Base-by-base conservation (phyloP, 37 sponge, comb jelly and placozoan genomes). In the Lycopodina hypogea region DNA sequence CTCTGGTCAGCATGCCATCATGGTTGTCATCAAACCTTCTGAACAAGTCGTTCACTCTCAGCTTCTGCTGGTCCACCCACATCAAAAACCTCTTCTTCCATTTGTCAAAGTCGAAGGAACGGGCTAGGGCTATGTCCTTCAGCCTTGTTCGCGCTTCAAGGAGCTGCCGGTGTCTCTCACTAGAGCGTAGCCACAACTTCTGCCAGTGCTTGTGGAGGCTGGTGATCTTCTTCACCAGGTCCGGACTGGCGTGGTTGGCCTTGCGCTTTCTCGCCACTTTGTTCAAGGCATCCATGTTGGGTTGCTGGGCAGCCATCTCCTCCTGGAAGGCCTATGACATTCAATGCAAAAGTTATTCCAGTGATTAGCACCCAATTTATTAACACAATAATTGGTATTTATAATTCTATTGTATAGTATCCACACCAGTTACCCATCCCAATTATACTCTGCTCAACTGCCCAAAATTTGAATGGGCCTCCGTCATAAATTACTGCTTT, bases 231-330 rank as follows among this genome's bases (percentile, higher is more conserved):
- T 86, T 85, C 65, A 57, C 55, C 87, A 90, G 60, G 18, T 90
- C 90, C 8, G 80, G 85, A 48, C 82, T 77, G 65, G 74, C 64
- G 24, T 60, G 37, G 33, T 58, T 37, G 34, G 65, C 63, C 68
- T 67, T 78, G 37, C 75, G 39, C 37, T 76, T 79, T 53, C 59
- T 79, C 14, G 69, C 85, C 7, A 72, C 85, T 42, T 87, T 87
- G 66, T 83, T 84, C 29, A 92, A 74, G 30, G 88, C 92, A 56
- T 92, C 92, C 92, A 92, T 87, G 81, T 84, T 84, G 39, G 92
- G 88, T 61, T 92, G 88, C 35, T 84, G 81, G 24, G 72, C 63
- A 0, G 84, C 88, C 92, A 92, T 92, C 24, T 84, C 88, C 42
- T 87, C 92, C 40, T 92, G 92, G 59, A 92, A 87, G 22, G 72